Evolutionary conservation across 2,797 vertebrate genomes (phyloP).

Genomic region (Diplodus sargus): DNA sequence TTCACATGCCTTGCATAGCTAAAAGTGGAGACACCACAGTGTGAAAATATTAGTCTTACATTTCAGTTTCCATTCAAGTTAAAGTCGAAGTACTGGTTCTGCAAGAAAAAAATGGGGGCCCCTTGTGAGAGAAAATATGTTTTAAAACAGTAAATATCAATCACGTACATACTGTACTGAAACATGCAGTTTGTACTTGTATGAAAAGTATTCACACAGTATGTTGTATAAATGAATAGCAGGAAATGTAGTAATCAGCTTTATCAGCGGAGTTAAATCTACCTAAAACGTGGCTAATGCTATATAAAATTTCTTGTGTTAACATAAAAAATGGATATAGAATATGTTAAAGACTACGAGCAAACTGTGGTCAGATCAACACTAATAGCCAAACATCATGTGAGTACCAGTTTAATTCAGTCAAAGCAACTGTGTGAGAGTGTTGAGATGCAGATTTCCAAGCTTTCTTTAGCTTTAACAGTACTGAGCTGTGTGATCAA

Average conservation of each 20-base stretch:
- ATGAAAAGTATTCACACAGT: background rate
- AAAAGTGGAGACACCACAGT: background rate
- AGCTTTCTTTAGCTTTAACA: constrained; percentile 18
- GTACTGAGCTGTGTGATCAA: constrained; percentile 21
- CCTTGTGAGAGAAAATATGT: background rate
- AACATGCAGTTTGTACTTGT: background rate
- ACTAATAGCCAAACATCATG: background rate
- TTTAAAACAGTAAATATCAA: background rate
- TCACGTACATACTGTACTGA: background rate
- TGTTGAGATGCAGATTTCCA: background rate
- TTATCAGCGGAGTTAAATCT: background rate
- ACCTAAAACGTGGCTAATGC: background rate
- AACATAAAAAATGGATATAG: too few relatives aligned
- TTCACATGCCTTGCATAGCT: background rate
- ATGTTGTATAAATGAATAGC: background rate
- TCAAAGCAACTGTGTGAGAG: background rate
- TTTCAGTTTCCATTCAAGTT: background rate
- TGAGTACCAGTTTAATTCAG: background rate
- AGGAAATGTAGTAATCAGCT: background rate
- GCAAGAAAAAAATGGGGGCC: background rate
- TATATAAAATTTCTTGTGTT: background rate
- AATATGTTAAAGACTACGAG: too few relatives aligned
- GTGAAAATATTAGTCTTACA: background rate
- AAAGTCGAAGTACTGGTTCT: background rate
- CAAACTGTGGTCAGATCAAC: background rate